A percentile compares a stretch with the other conserved stretches of the same genome.
phyloP scores from a whole-genome alignment of 53 echinoderm and acorn worm species.

The Arbacia lixula region DNA sequence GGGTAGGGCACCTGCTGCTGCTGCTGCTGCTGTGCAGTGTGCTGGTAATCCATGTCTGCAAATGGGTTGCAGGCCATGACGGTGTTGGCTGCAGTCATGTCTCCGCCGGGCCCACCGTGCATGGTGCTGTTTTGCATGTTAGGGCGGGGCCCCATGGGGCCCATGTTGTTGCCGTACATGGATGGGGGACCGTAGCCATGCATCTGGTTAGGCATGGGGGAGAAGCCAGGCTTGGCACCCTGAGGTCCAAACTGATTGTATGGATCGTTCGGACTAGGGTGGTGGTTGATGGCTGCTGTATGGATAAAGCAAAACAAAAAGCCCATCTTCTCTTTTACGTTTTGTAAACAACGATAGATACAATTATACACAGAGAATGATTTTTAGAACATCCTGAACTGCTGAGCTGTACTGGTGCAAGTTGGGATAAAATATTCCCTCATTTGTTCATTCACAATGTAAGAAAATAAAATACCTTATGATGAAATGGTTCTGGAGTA shows the following conservation, averaged over 20 bases:
- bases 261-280: slow-evolving; percentile 51
- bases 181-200: slow-evolving; percentile 64
- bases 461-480: no score
- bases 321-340: no score
- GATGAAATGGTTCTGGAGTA: no score
- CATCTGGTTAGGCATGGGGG: slow-evolving; percentile 69
- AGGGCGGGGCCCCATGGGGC: slow-evolving; percentile 55
- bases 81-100: slow-evolving; percentile 68
- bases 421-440: no score
- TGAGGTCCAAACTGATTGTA: slow-evolving; percentile 66
- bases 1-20: slow-evolving; percentile 40
- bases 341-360: no score
- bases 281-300: slow-evolving; percentile 38
- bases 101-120: slow-evolving; percentile 53
- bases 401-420: no score
- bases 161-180: slow-evolving; percentile 86
- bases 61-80: slow-evolving; percentile 96
- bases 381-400: no score
- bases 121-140: slow-evolving; percentile 73
- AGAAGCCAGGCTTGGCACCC: slow-evolving; percentile 59
- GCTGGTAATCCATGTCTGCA: slow-evolving; percentile 73
- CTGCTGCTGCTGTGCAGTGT: slow-evolving; percentile 47
- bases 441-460: no score
- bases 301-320: no score
- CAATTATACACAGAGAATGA: no score